phyloP scores from a whole-genome alignment of 2,113 vertebrate genomes.

The Lichenostomus cassidix region DNA sequence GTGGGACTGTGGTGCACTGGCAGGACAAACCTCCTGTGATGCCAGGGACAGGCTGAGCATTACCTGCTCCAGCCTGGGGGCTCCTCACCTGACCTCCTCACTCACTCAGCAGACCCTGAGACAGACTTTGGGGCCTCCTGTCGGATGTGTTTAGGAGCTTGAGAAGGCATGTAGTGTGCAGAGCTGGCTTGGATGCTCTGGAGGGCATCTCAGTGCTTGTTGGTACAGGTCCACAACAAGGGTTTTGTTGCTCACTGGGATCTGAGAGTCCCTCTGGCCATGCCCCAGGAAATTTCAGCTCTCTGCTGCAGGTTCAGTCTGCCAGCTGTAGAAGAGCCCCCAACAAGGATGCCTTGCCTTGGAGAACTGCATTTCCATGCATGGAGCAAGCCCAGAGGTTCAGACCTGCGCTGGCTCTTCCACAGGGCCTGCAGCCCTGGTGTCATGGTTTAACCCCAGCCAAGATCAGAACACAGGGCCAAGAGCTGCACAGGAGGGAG shows the following conservation, averaged over 20 bases:
- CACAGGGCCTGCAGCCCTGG: background rate
- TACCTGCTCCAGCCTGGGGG: background rate
- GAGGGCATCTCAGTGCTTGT: background rate
- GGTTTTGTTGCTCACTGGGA: background rate
- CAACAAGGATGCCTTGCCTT: background rate
- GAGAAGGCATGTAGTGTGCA: background rate
- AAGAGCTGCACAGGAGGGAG: background rate
- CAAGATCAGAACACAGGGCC: background rate
- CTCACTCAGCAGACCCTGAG: background rate
- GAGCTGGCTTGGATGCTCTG: background rate
- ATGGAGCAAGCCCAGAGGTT: background rate
- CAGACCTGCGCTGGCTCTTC: accelerated
- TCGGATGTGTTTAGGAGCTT: background rate
- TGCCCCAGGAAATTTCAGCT: background rate
- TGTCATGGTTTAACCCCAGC: background rate
- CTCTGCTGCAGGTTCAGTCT: background rate
- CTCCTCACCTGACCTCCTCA: accelerated
- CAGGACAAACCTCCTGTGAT: background rate
- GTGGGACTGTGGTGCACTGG: accelerated
- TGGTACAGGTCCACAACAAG: background rate
- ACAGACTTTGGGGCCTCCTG: background rate
- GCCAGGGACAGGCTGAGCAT: background rate
- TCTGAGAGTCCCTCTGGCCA: background rate
- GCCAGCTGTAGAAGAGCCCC: background rate
- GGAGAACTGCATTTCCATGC: background rate